Conservation (phyloP, 2,888 invertebrate species). For the Leptinotarsa peninsularis region DNA sequence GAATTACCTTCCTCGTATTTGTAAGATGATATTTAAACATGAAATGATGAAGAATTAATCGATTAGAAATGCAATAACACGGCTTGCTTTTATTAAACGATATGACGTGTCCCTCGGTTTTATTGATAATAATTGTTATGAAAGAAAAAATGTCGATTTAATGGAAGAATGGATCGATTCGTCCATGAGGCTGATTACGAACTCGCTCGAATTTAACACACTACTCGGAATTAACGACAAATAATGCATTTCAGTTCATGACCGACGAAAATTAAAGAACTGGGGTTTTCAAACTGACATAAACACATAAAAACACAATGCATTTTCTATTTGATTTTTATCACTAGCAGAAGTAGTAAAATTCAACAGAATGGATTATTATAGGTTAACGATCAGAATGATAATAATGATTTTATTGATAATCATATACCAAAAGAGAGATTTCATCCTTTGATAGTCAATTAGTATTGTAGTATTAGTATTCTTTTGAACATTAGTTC, state of each 20-base stretch:
- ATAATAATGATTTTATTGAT: too few relatives aligned
- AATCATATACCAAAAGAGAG: too few relatives aligned
- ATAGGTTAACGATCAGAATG: too few relatives aligned
- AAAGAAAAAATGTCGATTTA: constrained; percentile 7
- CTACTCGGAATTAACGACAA: neutral
- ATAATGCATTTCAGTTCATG: neutral
- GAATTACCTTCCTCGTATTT: constrained; percentile 30
- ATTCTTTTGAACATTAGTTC: too few relatives aligned
- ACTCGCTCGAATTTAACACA: constrained; percentile 9
- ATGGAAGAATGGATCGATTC: constrained; percentile 8
- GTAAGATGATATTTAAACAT: constrained; percentile 27
- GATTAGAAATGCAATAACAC: constrained; percentile 14
- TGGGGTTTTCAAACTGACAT: too few relatives aligned
- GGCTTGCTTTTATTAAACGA: neutral
- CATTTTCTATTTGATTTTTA: too few relatives aligned
- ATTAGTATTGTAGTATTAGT: too few relatives aligned
- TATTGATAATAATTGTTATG: constrained; percentile 17
- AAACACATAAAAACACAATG: too few relatives aligned
- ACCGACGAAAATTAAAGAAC: neutral
- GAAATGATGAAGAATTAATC: constrained; percentile 23
- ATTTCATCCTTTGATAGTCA: too few relatives aligned
- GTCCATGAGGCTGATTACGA: constrained; percentile 11
- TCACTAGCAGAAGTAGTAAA: too few relatives aligned
- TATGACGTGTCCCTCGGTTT: constrained; percentile 8
- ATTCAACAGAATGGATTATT: too few relatives aligned